These are phyloP conservation scores for Congeria kusceri DNA, from an alignment of 2,888 invertebrate species.

Conservation along the genomic window DNA sequence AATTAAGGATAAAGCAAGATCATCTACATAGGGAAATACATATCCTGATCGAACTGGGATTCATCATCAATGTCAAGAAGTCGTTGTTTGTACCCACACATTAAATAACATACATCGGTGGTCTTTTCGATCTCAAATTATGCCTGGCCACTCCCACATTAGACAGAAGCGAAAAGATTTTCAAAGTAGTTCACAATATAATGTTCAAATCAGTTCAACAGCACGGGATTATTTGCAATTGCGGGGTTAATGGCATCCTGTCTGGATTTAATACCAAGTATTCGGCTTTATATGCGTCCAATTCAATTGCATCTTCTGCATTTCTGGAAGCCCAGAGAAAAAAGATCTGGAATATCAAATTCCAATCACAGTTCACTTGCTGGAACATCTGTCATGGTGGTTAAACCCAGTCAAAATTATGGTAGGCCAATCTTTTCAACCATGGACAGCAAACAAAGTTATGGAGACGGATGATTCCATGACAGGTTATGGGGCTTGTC, in stretches of 20 bases:
- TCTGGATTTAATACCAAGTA: constrained; percentile 19
- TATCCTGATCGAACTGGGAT: constrained; percentile 42
- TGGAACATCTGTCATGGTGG: constrained; percentile 44
- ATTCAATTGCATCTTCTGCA: constrained; percentile 19
- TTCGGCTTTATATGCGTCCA: constrained; percentile 29
- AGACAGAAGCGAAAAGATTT: constrained; percentile 38
- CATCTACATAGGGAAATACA: constrained; percentile 20
- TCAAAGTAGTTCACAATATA: constrained; percentile 3
- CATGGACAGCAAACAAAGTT: background rate
- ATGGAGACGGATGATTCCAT: constrained; percentile 52
- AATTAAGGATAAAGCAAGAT: constrained; percentile 21
- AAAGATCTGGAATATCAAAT: constrained; percentile 10
- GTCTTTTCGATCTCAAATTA: constrained; percentile 19
- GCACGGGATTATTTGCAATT: constrained; percentile 35
- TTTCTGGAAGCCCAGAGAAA: constrained; percentile 23
- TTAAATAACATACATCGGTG: constrained; percentile 34
- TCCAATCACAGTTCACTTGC: constrained; percentile 22
- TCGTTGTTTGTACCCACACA: constrained; percentile 35
- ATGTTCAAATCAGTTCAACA: background rate
- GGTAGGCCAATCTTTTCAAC: constrained; percentile 36
- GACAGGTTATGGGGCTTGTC: constrained; percentile 21
- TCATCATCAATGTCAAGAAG: constrained; percentile 51
- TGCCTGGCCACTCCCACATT: constrained; percentile 38
- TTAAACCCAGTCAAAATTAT: constrained; percentile 33
- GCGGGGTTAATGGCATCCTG: constrained; percentile 33